Evolutionary conservation across 2,888 invertebrate genomes (phyloP).

Genomic region (Himalopsyche japonica): DNA sequence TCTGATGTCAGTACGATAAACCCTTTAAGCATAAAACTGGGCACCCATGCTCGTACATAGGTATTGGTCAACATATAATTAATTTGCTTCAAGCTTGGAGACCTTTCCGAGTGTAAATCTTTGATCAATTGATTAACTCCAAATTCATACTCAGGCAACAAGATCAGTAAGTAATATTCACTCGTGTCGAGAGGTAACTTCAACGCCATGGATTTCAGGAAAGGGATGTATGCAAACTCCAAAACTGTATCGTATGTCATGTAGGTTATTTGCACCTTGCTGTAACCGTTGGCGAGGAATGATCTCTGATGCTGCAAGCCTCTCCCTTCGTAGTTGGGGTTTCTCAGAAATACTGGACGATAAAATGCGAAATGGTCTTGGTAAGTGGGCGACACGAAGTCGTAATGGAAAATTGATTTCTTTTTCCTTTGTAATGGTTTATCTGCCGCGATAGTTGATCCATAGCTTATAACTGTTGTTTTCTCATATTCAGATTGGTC

Average conservation of each 20-base stretch:
- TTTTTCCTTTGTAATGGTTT: constrained; percentile 47
- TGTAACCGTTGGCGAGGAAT: constrained; percentile 55
- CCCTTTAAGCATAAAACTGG: constrained; percentile 79
- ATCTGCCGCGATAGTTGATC: constrained; percentile 3
- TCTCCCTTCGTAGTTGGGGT: constrained; percentile 20
- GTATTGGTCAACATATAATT: constrained; percentile 69
- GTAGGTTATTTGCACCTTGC: constrained; percentile 63
- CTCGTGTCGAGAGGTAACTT: constrained; percentile 80
- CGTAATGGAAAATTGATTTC: constrained; percentile 54
- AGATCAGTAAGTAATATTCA: constrained; percentile 74
- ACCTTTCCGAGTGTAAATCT: constrained; percentile 63
- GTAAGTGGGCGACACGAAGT: constrained; percentile 44
- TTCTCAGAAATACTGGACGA: constrained; percentile 18
- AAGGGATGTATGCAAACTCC: constrained; percentile 74
- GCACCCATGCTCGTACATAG: constrained; percentile 76
- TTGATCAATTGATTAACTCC: constrained; percentile 67
- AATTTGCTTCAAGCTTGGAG: constrained; percentile 66
- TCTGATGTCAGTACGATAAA: constrained; percentile 80
- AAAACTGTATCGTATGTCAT: constrained; percentile 78
- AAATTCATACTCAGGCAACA: constrained; percentile 67
- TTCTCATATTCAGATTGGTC: background rate
- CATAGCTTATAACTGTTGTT: background rate
- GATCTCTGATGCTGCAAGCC: constrained; percentile 44
- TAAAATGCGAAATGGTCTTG: constrained; percentile 28
- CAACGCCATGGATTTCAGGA: constrained; percentile 71